Base-by-base conservation (phyloP, 2,888 invertebrate species). In the Steromphala cineraria region DNA sequence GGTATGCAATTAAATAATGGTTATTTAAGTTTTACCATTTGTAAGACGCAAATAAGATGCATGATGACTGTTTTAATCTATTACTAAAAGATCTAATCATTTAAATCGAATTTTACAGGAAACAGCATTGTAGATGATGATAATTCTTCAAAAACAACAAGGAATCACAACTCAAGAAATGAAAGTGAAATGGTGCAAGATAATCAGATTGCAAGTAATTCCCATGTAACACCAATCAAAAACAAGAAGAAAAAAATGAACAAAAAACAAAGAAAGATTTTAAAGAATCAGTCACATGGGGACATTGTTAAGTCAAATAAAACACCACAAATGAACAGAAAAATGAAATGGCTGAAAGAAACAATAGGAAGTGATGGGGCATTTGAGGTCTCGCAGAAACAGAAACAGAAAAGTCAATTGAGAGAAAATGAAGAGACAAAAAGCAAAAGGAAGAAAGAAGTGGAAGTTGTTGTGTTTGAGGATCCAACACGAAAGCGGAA, bases 401-500 rank as follows among this genome's bases (percentile, higher is more conserved):
- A 78, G 53, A 53, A 24, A 75, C n/a, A 79, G 36, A 79, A 75
- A 67, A 15, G 53, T 67, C 36, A 56, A 76, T 17, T 56, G 46
- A 52, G 31, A 67, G 24, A 81, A 74, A 52, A 21, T 28, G 74
- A 53, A 53, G 40, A 56, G 74, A 55, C 55, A 53, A 36, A 56
- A 19, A 21, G 71, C 15, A 81, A 78, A 46, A 52, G 71, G 46
- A 67, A 75, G 62, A 52, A 78, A 55, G 82, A 84, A 67, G 87
- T 87, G 15, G 88, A 89, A 80, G 85, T 90, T 19, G 82, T 89
- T 28, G 87, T 90, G 21, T 90, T 87, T 84, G 80, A 84, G 78
- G 87, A 86, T 36, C 86, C 85, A 15, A 85, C 83, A 10, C 84
- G 85, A 40, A 84, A 80, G 79, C 78, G 76, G 36, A 78, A 76